phyloP scores from a whole-genome alignment of 2,888 invertebrate genomes.

The Chymomyza caudatula region DNA sequence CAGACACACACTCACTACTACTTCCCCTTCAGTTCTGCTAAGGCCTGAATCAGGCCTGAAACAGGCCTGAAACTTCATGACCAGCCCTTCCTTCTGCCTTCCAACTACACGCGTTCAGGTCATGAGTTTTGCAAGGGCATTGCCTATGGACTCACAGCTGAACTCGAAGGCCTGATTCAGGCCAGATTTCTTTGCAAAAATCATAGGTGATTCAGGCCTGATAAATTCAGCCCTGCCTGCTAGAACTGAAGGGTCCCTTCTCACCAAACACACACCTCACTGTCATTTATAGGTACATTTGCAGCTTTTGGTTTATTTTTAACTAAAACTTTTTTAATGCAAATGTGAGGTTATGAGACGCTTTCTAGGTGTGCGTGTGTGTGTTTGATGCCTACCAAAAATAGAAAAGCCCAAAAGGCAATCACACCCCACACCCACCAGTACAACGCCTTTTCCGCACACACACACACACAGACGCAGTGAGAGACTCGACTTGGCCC shows the following conservation, averaged over 20 bases:
- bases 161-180: too few species aligned
- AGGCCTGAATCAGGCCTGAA: too few species aligned
- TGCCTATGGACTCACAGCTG: too few species aligned
- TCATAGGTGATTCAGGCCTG: too few species aligned
- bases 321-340: slow-evolving; percentile 50
- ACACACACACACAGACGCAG: neutral
- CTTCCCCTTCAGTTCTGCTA: too few species aligned
- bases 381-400: slow-evolving; percentile 6
- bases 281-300: neutral
- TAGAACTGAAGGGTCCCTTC: too few species aligned
- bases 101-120: too few species aligned
- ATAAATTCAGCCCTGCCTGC: too few species aligned
- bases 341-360: neutral
- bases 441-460: neutral
- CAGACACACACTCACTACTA: neutral
- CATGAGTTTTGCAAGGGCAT: too few species aligned
- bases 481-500: slow-evolving; percentile 10
- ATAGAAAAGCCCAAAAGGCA: neutral
- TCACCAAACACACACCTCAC: neutral
- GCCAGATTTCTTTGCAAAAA: too few species aligned
- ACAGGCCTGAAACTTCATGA: too few species aligned
- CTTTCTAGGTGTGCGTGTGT: neutral
- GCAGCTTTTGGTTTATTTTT: slow-evolving; percentile 24
- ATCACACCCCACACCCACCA: neutral
- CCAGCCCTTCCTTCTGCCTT: too few species aligned